phyloP scores from a whole-genome alignment of 2,113 vertebrate species.

The Pavo muticus region DNA sequence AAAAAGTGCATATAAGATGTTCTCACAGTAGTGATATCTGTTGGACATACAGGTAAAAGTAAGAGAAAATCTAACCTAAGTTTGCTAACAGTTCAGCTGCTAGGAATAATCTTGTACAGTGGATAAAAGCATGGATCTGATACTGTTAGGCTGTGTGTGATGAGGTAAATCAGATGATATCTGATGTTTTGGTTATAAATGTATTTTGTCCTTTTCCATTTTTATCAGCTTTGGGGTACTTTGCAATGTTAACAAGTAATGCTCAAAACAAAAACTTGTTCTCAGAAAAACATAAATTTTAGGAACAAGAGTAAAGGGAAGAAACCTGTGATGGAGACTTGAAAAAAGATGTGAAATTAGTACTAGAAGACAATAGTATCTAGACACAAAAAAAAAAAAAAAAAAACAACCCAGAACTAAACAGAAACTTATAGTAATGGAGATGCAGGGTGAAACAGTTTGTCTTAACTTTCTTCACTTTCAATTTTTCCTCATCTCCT shows the following conservation, averaged over 20 bases:
- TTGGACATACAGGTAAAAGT: not conserved
- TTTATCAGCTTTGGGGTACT: not conserved
- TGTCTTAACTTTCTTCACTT: not conserved
- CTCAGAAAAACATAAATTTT: not conserved
- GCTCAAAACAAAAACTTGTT: fast-evolving
- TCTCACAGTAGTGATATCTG: not conserved
- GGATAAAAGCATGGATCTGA: not conserved
- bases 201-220: not conserved
- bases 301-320: not conserved
- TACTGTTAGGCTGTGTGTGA: not conserved
- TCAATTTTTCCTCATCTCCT: not conserved
- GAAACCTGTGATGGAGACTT: not conserved
- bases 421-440: not conserved
- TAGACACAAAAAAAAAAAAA: not conserved
- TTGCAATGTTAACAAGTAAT: not conserved
- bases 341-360: not conserved
- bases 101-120: not conserved
- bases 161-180: not conserved
- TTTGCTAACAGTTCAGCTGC: not conserved
- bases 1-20: not conserved
- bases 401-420: not conserved
- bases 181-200: not conserved
- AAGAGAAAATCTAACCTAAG: not conserved
- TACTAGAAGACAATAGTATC: not conserved
- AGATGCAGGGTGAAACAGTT: not conserved